Percentiles rank a stretch among this genome's conserved stretches.
Evolutionary conservation across 2,113 vertebrate genomes (phyloP).

Genomic region (Oncorhynchus kisutch): DNA sequence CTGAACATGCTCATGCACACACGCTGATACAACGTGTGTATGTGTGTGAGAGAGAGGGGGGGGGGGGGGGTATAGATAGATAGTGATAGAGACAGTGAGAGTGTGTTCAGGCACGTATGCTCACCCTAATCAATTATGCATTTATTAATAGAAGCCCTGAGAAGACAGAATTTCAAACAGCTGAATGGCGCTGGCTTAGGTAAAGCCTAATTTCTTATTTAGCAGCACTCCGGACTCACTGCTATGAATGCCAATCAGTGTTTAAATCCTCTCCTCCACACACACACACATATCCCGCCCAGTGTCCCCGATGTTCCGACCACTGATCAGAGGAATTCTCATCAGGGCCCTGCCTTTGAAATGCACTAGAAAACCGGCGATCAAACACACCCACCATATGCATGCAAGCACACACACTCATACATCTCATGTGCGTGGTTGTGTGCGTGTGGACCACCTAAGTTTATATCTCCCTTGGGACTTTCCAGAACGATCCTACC

Average conservation of each 20-base stretch:
- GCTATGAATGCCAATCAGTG: conserved; percentile 74
- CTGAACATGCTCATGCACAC: too few relatives aligned
- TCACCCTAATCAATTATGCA: conserved; percentile 73
- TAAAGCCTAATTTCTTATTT: conserved; percentile 78
- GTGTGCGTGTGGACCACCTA: too few relatives aligned
- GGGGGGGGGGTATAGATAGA: neutral
- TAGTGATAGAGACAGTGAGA: conserved; percentile 36
- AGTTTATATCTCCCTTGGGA: too few relatives aligned
- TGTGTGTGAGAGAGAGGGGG: conserved; percentile 17
- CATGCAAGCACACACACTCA: too few relatives aligned
- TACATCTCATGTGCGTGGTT: neutral
- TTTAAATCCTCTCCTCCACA: conserved; percentile 59
- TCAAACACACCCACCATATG: too few relatives aligned
- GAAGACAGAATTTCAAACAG: conserved; percentile 76
- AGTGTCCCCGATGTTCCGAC: too few relatives aligned
- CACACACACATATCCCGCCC: too few relatives aligned
- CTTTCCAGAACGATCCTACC: too few relatives aligned
- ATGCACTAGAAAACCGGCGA: too few relatives aligned
- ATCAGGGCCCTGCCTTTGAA: too few relatives aligned
- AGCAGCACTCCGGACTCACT: conserved; percentile 66
- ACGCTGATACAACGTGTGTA: neutral
- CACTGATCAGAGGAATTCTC: too few relatives aligned
- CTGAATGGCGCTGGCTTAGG: conserved; percentile 71
- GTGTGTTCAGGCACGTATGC: conserved; percentile 65
- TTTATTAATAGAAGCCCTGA: conserved; percentile 76